Percentiles rank a stretch among this genome's conserved stretches.
These are phyloP conservation scores for Macrosteles quadrilineatus DNA, from an alignment of 1,140 invertebrate genomes.

Conservation along the genomic window DNA sequence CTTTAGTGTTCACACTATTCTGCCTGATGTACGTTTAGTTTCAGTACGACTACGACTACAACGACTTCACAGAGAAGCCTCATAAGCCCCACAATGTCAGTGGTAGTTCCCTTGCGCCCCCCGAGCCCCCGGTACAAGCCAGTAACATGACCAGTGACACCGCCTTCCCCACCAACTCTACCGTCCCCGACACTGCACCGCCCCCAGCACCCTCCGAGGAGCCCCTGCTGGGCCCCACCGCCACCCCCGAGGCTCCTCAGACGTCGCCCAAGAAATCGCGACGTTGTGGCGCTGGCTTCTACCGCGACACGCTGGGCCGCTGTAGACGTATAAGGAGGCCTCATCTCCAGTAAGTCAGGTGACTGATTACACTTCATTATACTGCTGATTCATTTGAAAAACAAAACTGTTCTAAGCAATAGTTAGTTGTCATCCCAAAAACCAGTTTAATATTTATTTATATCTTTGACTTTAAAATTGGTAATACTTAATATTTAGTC, in stretches of 20 bases:
- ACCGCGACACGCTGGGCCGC: conserved; percentile 41
- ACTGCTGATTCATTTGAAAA: not conserved
- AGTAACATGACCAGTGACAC: not conserved
- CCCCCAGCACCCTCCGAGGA: conserved; percentile 13
- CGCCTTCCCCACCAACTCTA: not conserved
- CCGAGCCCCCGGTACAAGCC: not conserved
- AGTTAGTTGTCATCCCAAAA: too few species aligned
- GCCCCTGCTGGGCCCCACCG: not conserved
- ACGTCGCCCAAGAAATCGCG: conserved; percentile 29
- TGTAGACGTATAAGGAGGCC: conserved; percentile 43
- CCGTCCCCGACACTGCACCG: conserved; percentile 27
- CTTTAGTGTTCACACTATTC: too few species aligned
- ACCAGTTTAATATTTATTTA: too few species aligned
- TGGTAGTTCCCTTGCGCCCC: not conserved
- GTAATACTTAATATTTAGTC: too few species aligned
- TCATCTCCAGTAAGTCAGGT: conserved; percentile 36
- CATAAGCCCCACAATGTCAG: conserved; percentile 5
- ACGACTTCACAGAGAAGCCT: conserved; percentile 54
- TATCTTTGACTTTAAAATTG: too few species aligned
- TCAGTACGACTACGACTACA: conserved; percentile 51
- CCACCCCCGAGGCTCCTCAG: not conserved
- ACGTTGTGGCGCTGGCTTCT: conserved; percentile 44
- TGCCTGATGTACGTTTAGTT: too few species aligned
- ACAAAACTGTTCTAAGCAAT: too few species aligned
- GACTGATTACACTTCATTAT: not conserved